Evolutionary conservation across 2,113 vertebrate species (phyloP).

Genomic region (Cochlearius cochlearius): DNA sequence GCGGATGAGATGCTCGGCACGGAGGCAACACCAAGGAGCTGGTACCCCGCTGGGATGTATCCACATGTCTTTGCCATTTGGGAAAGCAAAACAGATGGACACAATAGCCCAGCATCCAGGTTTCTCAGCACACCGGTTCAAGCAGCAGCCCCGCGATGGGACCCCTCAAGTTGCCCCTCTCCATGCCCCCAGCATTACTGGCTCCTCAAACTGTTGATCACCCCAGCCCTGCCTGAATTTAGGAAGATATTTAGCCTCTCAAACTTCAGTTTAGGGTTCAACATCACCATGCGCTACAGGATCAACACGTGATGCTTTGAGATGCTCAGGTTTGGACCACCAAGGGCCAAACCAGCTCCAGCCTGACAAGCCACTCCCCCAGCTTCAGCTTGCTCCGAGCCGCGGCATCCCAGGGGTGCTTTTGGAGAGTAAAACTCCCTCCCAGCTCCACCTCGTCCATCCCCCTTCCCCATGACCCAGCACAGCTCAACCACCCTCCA

Average conservation of each 20-base stretch:
- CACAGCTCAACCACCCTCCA: neutral
- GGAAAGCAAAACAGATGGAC: rapidly evolving
- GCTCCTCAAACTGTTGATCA: neutral
- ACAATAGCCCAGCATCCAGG: rapidly evolving
- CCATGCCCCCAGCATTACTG: neutral
- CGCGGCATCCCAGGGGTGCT: neutral
- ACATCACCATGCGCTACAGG: neutral
- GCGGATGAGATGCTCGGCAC: neutral
- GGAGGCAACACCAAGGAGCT: rapidly evolving
- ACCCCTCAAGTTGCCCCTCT: no score
- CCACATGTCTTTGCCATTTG: rapidly evolving
- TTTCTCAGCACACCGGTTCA: rapidly evolving
- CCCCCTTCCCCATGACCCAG: neutral
- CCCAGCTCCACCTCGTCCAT: neutral
- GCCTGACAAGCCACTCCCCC: no score
- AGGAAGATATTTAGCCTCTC: neutral
- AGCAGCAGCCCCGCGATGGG: neutral
- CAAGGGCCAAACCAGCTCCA: neutral
- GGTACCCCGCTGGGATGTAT: rapidly evolving
- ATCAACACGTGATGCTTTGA: neutral
- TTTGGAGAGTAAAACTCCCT: neutral
- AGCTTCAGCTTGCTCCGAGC: neutral
- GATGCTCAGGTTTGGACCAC: neutral
- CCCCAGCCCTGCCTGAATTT: neutral
- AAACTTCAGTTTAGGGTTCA: neutral